Percentiles rank a stretch among this genome's conserved stretches.
Conservation (phyloP, 2,113 vertebrate species). For the Myotis brandtii region DNA sequence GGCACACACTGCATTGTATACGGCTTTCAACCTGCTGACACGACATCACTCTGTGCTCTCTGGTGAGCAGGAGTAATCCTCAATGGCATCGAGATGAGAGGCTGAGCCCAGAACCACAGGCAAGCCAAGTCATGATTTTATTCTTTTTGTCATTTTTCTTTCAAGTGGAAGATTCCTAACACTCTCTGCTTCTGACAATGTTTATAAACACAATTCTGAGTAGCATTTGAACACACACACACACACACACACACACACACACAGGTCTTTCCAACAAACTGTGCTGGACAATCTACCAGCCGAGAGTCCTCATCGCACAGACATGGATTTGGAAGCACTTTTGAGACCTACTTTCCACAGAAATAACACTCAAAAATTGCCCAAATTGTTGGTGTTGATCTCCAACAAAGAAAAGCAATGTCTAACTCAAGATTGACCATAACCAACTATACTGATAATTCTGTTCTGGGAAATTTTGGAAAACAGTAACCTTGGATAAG, state of each 20-base stretch:
- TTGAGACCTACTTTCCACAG: slow-evolving; percentile 30
- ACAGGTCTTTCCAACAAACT: slow-evolving; percentile 24
- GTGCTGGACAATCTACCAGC: slow-evolving; percentile 36
- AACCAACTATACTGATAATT: background rate
- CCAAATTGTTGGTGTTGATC: background rate
- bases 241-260: background rate
- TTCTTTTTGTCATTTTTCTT: slow-evolving; percentile 61
- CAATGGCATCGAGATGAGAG: background rate
- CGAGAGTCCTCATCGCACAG: background rate
- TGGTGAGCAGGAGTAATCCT: background rate
- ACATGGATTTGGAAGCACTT: background rate
- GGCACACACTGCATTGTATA: background rate
- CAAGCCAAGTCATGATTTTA: background rate
- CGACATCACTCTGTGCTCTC: background rate
- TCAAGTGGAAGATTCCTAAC: slow-evolving; percentile 51
- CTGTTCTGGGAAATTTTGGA: slow-evolving; percentile 14
- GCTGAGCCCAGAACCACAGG: background rate
- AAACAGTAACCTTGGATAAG: background rate
- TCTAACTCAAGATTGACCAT: slow-evolving; percentile 4
- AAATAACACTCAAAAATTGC: slow-evolving; percentile 32
- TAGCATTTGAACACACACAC: background rate
- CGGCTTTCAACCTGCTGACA: slow-evolving; percentile 23
- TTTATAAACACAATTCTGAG: slow-evolving; percentile 60
- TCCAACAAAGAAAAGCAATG: slow-evolving; percentile 51
- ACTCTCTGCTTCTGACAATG: background rate